Evolutionary conservation across 1,140 invertebrate genomes (phyloP).

Genomic region (Chionoecetes opilio): DNA sequence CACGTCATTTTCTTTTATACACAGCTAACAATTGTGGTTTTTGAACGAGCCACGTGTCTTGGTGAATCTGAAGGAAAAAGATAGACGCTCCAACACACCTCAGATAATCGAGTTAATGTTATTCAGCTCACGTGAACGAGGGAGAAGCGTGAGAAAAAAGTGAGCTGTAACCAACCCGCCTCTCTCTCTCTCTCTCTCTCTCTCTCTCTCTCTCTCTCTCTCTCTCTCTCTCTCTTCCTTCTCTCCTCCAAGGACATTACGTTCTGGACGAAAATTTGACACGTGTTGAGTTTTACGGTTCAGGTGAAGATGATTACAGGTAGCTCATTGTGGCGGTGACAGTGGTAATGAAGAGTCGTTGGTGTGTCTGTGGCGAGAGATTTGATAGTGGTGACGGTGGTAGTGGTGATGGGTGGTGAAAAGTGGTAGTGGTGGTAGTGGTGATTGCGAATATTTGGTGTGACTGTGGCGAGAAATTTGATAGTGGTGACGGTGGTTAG

Average conservation of each 20-base stretch:
- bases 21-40: neutral
- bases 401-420: too few species aligned
- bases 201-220: too few species aligned
- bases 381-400: slow-evolving; percentile 14
- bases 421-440: neutral
- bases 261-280: neutral
- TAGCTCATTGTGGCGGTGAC: neutral
- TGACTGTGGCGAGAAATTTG: neutral
- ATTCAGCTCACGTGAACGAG: neutral
- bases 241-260: slow-evolving; percentile 36
- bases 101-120: neutral
- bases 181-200: neutral
- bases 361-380: neutral
- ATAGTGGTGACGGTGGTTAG: too few species aligned
- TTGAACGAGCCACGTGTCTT: neutral
- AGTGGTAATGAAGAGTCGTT: neutral
- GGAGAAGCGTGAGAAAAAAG: slow-evolving; percentile 39
- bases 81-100: neutral
- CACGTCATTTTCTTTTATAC: too few species aligned
- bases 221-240: neutral
- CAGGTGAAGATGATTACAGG: slow-evolving; percentile 2
- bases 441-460: neutral
- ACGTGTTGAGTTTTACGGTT: neutral
- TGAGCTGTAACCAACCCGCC: neutral
- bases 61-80: neutral